Base-by-base conservation (phyloP, 2,888 invertebrate species). In the Dynastes maya region DNA sequence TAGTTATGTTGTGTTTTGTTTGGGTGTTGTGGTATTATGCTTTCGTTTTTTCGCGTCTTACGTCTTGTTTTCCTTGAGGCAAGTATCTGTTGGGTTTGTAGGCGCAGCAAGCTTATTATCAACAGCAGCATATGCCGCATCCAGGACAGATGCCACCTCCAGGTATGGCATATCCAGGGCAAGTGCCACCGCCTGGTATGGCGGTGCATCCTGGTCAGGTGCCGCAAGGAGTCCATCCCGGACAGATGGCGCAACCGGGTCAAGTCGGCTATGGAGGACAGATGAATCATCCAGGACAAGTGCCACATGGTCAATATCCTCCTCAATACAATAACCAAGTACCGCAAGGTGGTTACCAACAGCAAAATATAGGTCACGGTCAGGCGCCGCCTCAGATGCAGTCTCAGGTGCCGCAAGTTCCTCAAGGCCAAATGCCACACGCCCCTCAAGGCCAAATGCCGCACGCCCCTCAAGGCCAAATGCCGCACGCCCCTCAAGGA, bases 161-260 rank as follows among this genome's bases (percentile, higher is more conserved):
- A 11, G 67, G 67, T 49, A 67, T 67, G 67, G 81, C 79, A 27
- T 79, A 81, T 70, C 81, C 80, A 49, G 83, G 82, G 32, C 85
- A 85, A 70, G 80, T 83, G 64, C 84, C 81, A 37, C 82, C 80
- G 55, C 82, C 81, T 22, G 80, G 77, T 8, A 67, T 67, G 67
- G 65, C 11, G 5, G 55, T 22, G 6, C 67, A 67, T 45, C 49
- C 67, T 4, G 80, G 80, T 32, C 83, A 82, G 40, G 80, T 80
- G 3, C 83, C 78, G 51, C 74, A 83, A 27, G 82, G 78, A 40
- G 80, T 78, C 3, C 53, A 71, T 40, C 55, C 71, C 2, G 37
- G 16, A 2, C 71, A 71, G 27, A 29, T 45, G 11, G 2, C 3
- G 2, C 37, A 71, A 9, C 49, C 68, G 16, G 51, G 27, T 16